Evolutionary conservation across 2,113 vertebrate genomes (phyloP).

Genomic region (Corvus cornix): DNA sequence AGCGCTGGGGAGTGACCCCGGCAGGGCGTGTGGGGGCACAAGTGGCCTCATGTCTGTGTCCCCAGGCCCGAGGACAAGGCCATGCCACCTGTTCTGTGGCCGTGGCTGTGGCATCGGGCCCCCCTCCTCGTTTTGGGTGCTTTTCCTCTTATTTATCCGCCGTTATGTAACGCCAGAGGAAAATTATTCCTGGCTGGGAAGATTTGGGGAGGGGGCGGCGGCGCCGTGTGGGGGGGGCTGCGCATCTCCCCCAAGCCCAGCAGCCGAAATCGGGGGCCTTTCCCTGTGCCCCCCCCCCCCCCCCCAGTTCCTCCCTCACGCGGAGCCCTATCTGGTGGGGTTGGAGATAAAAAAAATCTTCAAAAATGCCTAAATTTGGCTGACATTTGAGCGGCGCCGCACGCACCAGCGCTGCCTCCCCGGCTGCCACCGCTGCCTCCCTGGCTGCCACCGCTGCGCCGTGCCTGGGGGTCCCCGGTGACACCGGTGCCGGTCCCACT

Average conservation of each 20-base stretch:
- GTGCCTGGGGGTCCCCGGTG: neutral
- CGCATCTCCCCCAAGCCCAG: neutral
- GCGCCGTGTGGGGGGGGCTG: neutral
- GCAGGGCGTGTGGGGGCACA: neutral
- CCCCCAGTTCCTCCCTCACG: neutral
- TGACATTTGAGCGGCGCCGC: neutral
- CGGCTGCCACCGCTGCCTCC: neutral
- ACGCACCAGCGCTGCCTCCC: neutral
- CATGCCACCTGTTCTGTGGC: neutral
- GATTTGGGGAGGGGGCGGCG: constrained; percentile 5
- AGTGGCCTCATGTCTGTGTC: fast-evolving
- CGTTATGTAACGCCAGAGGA: neutral
- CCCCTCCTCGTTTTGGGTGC: neutral
- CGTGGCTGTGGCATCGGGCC: neutral
- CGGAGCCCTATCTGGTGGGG: neutral
- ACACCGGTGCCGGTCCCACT: fast-evolving
- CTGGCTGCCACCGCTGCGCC: neutral
- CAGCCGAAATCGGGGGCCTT: neutral
- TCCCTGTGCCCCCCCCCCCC: too few species aligned
- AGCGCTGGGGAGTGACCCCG: fast-evolving
- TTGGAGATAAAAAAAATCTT: neutral
- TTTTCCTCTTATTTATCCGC: neutral
- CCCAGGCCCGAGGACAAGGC: neutral
- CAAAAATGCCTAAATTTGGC: neutral
- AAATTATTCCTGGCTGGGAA: neutral